phyloP scores from a whole-genome alignment of 2,888 invertebrate genomes.

The Scelioninae gen. 1 region DNA sequence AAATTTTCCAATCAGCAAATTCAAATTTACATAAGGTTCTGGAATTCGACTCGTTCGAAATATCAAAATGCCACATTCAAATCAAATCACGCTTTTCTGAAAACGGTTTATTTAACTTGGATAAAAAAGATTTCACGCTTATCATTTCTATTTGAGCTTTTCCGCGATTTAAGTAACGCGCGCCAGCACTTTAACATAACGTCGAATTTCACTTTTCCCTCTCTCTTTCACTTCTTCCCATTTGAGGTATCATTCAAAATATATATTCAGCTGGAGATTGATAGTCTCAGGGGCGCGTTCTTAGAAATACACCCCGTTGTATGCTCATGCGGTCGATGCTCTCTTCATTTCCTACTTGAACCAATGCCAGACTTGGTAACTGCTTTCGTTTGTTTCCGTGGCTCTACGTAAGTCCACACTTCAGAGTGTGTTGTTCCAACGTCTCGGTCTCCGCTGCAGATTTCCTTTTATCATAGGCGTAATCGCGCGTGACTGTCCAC shows the following conservation, averaged over 20 bases:
- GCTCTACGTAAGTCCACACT: slow-evolving; percentile 60
- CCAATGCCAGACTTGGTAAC: slow-evolving; percentile 68
- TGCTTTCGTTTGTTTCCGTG: slow-evolving; percentile 70
- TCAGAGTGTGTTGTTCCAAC: slow-evolving; percentile 64
- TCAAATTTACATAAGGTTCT: slow-evolving; percentile 5
- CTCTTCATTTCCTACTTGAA: slow-evolving; percentile 71
- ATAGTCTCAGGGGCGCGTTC: slow-evolving; percentile 61
- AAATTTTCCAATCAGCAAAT: too few relatives aligned
- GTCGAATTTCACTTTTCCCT: slow-evolving; percentile 19
- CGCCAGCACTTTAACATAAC: slow-evolving; percentile 19
- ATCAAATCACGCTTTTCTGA: slow-evolving; percentile 23
- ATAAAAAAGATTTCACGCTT: slow-evolving; percentile 45
- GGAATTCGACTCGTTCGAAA: background rate
- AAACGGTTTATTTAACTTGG: slow-evolving; percentile 29
- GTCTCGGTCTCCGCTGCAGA: slow-evolving; percentile 61
- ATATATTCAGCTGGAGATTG: slow-evolving; percentile 60
- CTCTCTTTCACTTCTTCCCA: background rate
- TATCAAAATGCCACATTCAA: too few relatives aligned
- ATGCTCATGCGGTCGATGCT: slow-evolving; percentile 69
- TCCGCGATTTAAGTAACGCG: slow-evolving; percentile 22
- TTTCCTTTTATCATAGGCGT: slow-evolving; percentile 70
- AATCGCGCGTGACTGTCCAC: slow-evolving; percentile 71
- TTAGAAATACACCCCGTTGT: slow-evolving; percentile 65
- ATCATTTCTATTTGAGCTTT: slow-evolving; percentile 42
- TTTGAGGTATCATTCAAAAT: slow-evolving; percentile 59